Evolutionary conservation across 2,113 vertebrate genomes (phyloP), one percentile per base, ranked within the genome.

Genomic region (Semicossyphus pulcher): DNA sequence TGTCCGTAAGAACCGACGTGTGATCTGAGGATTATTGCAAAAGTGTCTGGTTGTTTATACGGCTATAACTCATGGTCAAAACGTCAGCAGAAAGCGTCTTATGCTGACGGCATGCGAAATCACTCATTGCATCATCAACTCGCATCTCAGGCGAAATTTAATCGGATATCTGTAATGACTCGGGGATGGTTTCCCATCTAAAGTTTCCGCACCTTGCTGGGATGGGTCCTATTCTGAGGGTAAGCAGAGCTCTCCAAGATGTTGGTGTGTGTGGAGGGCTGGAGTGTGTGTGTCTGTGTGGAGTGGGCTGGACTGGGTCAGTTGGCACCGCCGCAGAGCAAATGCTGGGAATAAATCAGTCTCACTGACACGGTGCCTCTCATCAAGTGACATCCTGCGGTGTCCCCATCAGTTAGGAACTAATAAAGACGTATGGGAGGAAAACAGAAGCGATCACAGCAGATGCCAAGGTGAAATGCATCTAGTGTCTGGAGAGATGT

Each of bases 341-440:
- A 92, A 89, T 91, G 88, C 77, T 85, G 87, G 80, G 91, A 88
- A 89, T 92, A 90, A 91, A 93, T 93, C 86, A 90, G 90, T 88
- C 87, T 86, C 82, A 86, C 76, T 90, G 92, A 93, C 90, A 92
- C 12, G 68, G 78, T 25, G 89, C 84, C 89, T 89, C 88, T 92
- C 92, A 92, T 92, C 90, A 90, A 83, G 89, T 84, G 82, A 87
- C 84, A 79, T 89, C 91, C 93, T 29, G 86, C 78, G 6, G 91
- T 81, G 90, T 91, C 74, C 58, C 84, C 89, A 91, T 92, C 89
- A 90, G 91, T 91, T 89, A 73, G 16, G 26, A 86, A 89, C 90
- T 90, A 92, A 91, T 93, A 91, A 92, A 93, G 86, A 91, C 71
- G 83, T 93, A 91, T 86, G 85, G 79, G 82, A 89, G 88, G 86